A percentile compares a stretch with the other conserved stretches of the same genome.
Conservation (phyloP, 2,113 vertebrate genomes). For the Gobio gobio region DNA sequence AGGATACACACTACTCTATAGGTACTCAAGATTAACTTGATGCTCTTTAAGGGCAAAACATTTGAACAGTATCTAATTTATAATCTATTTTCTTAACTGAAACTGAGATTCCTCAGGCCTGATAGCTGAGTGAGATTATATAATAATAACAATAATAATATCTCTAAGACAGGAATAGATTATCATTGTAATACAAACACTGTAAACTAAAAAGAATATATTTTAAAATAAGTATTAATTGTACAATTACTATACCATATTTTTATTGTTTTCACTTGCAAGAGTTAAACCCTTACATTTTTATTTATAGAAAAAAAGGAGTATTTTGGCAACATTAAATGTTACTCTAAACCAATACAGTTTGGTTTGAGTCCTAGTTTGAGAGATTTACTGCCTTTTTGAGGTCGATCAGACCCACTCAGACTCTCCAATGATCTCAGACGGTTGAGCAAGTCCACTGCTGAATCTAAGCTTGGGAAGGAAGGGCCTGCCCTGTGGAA, state of each 20-base stretch:
- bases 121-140: neutral
- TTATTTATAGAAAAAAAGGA: too few relatives aligned
- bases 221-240: neutral
- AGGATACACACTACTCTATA: too few relatives aligned
- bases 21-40: too few relatives aligned
- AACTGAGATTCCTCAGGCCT: neutral
- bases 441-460: slow-evolving; percentile 14
- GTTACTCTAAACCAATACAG: neutral
- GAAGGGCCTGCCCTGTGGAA: slow-evolving; percentile 45
- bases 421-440: neutral
- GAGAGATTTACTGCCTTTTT: neutral
- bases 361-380: neutral
- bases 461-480: slow-evolving; percentile 42
- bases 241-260: neutral
- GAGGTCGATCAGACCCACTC: neutral
- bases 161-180: neutral
- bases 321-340: too few relatives aligned
- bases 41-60: neutral
- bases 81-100: neutral
- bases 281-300: neutral
- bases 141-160: neutral
- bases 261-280: neutral
- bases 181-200: neutral
- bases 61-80: too few relatives aligned
- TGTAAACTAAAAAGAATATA: neutral